Evolutionary conservation across 1,140 invertebrate species (phyloP), one percentile per base, ranked within the genome.

Genomic region (Diorhabda carinulata): DNA sequence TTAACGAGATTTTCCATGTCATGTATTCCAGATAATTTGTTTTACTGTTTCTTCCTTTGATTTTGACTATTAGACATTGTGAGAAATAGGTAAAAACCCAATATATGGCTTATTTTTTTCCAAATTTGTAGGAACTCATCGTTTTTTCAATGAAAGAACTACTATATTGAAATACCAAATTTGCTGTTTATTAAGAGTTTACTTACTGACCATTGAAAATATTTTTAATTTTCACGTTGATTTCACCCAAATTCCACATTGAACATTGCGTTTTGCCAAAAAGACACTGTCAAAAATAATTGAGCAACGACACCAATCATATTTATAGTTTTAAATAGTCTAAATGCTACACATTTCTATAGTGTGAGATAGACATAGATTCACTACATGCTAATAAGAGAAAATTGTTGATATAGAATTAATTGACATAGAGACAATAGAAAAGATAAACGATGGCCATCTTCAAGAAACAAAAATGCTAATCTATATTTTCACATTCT

Each of bases 301-400:
- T 77, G 78, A 79, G 75, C 79, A 81, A 81, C 79, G 78, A 81
- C 79, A 81, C 79, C 69, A 75, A 78, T 76, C 77, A 70, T 74
- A 76, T 72, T 75, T 64, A 77, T 72, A 76, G 72, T 77, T 73
- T 70, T 67, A 77, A 72, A 76, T 71, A 74, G 70, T 70, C 75
- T 77, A 77, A 58, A 61, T 71, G 69, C 71, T 76, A 72, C 73
- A 59, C 61, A 57, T 52, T 52, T 67, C 71, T 72, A 74, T 65
- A 71, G 56, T 72, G 70, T 73, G 70, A 67, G 47, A 76, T 76
- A 77, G 76, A 76, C 70, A 76, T 70, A 75, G 70, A 70, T 71
- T 68, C 61, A 60, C 72, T 74, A 78, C 71, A 73, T 72, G 69
- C 72, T 73, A 72, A 64, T 57, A 45, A 74, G 67, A 68, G 45